Percentiles rank a stretch among this genome's conserved stretches.
These are phyloP conservation scores for Umimayanthus chanpuru DNA, from an alignment of 92 coral and sea anemone genomes.

Conservation along the genomic window DNA sequence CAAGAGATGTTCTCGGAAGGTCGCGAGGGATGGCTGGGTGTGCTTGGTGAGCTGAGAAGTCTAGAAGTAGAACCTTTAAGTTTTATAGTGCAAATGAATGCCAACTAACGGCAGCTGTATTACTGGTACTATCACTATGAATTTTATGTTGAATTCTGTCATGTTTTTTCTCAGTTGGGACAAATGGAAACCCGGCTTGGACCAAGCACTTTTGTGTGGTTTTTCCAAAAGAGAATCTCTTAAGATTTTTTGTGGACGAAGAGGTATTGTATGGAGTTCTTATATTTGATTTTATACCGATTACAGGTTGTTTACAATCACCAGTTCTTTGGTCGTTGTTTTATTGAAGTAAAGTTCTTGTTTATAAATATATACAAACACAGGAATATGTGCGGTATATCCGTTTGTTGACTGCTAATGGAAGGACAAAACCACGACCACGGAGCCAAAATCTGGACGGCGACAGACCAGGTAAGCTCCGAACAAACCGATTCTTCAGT, in stretches of 20 bases:
- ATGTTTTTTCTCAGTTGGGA: slow-evolving; percentile 17
- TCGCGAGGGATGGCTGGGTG: slow-evolving; percentile 65
- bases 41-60: slow-evolving; percentile 51
- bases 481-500: background rate
- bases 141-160: background rate
- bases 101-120: no score
- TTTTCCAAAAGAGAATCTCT: slow-evolving; percentile 53
- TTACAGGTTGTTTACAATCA: background rate
- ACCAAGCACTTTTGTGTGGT: slow-evolving; percentile 65
- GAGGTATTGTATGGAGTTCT: slow-evolving; percentile 35
- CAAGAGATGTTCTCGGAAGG: slow-evolving; percentile 55
- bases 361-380: background rate
- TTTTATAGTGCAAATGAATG: background rate
- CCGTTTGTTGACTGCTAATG: background rate
- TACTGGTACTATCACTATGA: no score
- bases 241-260: slow-evolving; percentile 62
- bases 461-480: background rate
- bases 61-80: background rate
- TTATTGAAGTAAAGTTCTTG: background rate
- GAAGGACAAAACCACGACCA: background rate
- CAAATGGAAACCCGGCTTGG: slow-evolving; percentile 61
- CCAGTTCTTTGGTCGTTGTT: background rate
- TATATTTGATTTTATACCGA: background rate
- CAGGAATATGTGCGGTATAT: slow-evolving; percentile 21
- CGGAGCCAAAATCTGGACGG: background rate